phyloP scores from a whole-genome alignment of 2,888 invertebrate genomes.

The Apeira syringaria region DNA sequence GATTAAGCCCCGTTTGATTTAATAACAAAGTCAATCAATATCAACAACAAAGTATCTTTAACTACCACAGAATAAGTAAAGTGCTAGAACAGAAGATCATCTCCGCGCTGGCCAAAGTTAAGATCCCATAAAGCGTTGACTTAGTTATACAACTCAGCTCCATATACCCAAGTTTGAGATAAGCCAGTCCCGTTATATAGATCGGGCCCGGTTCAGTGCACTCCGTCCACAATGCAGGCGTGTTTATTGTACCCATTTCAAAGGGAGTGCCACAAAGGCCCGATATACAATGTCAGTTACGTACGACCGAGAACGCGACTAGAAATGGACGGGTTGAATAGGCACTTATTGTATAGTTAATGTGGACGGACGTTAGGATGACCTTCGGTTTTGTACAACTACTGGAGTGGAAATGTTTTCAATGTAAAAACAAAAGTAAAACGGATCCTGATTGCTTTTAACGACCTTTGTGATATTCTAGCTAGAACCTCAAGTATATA shows the following conservation, averaged over 20 bases:
- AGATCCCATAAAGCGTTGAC: too few species aligned
- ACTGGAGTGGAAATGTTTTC: neutral
- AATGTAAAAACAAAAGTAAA: neutral
- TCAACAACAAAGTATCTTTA: too few species aligned
- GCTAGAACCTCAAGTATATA: too few species aligned
- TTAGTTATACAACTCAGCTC: too few species aligned
- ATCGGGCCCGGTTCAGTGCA: constrained; percentile 41
- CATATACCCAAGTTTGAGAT: constrained; percentile 25
- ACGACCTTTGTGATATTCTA: too few species aligned
- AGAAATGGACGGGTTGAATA: constrained; percentile 43
- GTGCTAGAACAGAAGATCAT: too few species aligned
- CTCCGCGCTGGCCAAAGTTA: too few species aligned
- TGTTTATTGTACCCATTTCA: constrained; percentile 60
- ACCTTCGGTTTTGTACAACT: constrained; percentile 11
- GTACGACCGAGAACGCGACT: constrained; percentile 36
- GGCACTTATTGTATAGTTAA: constrained; percentile 34
- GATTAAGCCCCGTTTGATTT: too few species aligned
- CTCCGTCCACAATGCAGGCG: constrained; percentile 50
- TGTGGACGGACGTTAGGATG: constrained; percentile 20
- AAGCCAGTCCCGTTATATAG: constrained; percentile 32
- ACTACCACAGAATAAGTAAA: too few species aligned
- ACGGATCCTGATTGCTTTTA: too few species aligned
- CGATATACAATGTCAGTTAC: constrained; percentile 48
- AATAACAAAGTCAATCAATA: too few species aligned
- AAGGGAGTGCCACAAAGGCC: constrained; percentile 58